phyloP scores from a whole-genome alignment of 1,140 invertebrate genomes.

The Trichonephila clavipes region DNA sequence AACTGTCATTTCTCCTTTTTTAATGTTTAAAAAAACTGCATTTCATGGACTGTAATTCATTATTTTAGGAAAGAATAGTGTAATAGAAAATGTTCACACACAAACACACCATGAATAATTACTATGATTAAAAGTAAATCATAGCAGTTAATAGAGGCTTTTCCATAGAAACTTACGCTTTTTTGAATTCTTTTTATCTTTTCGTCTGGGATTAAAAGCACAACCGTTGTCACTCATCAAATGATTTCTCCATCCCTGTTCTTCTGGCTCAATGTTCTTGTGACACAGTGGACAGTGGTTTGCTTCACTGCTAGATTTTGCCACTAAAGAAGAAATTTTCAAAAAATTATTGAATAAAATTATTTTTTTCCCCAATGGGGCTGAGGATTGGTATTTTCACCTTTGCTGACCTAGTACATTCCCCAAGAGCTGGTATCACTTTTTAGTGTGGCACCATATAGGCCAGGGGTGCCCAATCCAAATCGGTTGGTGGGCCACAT shows the following conservation, averaged over 20 bases:
- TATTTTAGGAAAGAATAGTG: background rate
- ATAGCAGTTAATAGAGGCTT: background rate
- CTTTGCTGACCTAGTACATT: too few relatives aligned
- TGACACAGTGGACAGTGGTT: conserved; percentile 89
- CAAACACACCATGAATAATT: background rate
- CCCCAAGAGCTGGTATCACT: too few relatives aligned
- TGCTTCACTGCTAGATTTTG: conserved; percentile 79
- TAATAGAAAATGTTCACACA: background rate
- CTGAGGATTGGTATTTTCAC: too few relatives aligned
- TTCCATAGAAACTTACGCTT: conserved; percentile 50
- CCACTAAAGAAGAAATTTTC: conserved; percentile 79
- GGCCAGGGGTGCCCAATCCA: too few relatives aligned
- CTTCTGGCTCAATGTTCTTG: conserved; percentile 84
- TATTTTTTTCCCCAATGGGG: too few relatives aligned
- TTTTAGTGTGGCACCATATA: too few relatives aligned
- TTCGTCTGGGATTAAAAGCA: conserved; percentile 69
- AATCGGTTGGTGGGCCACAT: too few relatives aligned
- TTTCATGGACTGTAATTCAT: background rate
- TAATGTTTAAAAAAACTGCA: background rate
- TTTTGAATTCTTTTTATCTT: conserved; percentile 52
- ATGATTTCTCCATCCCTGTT: conserved; percentile 84
- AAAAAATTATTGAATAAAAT: background rate
- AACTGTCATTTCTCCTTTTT: too few relatives aligned
- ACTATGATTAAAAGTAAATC: background rate
- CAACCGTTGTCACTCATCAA: conserved; percentile 72